Base-by-base conservation (phyloP, 2,888 invertebrate species). In the Philereme vetulata region DNA sequence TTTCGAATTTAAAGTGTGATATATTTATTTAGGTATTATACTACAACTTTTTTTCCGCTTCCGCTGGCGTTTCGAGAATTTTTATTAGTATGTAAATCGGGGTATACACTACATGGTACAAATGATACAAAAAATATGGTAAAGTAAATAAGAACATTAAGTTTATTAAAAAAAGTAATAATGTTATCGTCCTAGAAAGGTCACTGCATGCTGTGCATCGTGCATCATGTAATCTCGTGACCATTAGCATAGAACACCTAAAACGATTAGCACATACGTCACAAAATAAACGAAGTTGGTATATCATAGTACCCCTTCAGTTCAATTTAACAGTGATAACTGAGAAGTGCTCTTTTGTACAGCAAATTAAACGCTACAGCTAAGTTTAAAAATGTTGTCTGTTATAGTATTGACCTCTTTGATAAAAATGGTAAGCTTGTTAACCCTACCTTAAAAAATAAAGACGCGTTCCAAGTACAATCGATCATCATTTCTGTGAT, bases 341-440 rank as follows among this genome's bases (percentile, higher is more conserved):
- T 38, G 54, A 34, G 36, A 7, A 50, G 49, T 51, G 42, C 32
- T 47, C 47, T 47, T 33, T 49, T 36, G 40, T 52, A 35, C 33
- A 32, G 21, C 40, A 36, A 34, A 38, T 51, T 8, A 8, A 6
- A 35, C 43, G 38, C 8, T 21, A 10, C 48, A 34, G n/a, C 8
- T 6, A 9, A 35, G n/a, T 4, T 38, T n/a, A 10, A 51, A 51
- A 44, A 62, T 62, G 62, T 51, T 62, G 36, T 58, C 62, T 3
- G 5, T 62, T 11, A 55, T 62, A 32, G 55, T 62, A n/a, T 44
- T 62, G 21, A 55, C 62, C 7, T 57, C 57, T 35, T 49, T 62
- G 34, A 58, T 62, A 48, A 62, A 62, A 59, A 58, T 62, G 62
- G 62, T 62, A 58, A 60, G 55, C 11, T 4, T 11, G 32, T 48